Evolutionary conservation across 2,888 invertebrate species (phyloP), one percentile per base, ranked within the genome.

Genomic region (Drosophila ezoana): DNA sequence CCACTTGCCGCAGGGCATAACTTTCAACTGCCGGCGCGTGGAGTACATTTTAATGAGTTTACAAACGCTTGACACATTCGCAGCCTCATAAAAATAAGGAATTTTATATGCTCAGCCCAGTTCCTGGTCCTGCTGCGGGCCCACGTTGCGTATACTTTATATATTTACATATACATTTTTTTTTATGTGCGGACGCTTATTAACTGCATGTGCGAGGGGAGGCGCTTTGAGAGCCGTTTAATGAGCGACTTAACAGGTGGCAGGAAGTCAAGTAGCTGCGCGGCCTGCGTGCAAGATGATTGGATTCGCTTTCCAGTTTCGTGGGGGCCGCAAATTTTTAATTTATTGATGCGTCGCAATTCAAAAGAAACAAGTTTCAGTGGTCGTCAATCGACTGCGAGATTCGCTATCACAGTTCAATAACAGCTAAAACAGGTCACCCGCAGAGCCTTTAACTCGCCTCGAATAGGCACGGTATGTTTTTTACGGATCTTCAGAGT

Each of bases 11-110:
- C 53, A 33, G 43, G 41, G 41, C 56, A 85, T 82, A 79, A 81
- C 83, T 82, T 82, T 64, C 72, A 76, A 54, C 76, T 73, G 57
- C 41, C 65, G 62, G 58, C 63, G 44, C 57, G 53, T 66, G 63
- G 51, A 77, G 69, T 59, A 80, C 75, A 83, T 83, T 87, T 83
- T 83, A 83, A 83, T 83, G 83, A 87, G 83, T 83, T 87, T 83
- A 81, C 85, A 84, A 83, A 81, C 85, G 87, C 81, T 87, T 81
- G 81, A 83, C 87, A 87, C 83, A 83, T 83, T 87, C 85, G 81
- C 87, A 62, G 66, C 56, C 52, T 45, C 76, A 74, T 83, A 76
- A 82, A 83, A 66, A 53, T 40, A 33, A 47, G 23, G 33, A 53
- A 54, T 48, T 44, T 33, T 57, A 60, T 57, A 59, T 37, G 54